Percentiles rank a stretch among this genome's conserved stretches.
These are phyloP conservation scores for Oceanodroma tethys DNA, from an alignment of 2,113 vertebrate genomes.

Conservation along the genomic window DNA sequence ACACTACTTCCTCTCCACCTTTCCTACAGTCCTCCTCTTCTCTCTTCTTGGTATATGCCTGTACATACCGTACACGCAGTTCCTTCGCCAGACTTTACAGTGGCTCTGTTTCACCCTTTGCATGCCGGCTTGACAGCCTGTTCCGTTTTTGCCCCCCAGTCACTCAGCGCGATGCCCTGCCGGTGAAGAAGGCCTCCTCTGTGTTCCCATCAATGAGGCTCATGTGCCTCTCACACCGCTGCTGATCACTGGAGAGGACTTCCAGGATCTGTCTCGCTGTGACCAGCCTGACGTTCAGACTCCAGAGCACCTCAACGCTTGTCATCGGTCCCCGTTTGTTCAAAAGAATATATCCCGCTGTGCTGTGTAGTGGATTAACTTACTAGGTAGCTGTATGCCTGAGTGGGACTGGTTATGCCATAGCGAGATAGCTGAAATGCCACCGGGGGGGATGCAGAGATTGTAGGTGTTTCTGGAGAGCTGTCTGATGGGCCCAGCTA, in stretches of 20 bases:
- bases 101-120: neutral
- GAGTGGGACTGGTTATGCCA: accelerated
- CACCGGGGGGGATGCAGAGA: accelerated
- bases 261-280: neutral
- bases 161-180: accelerated
- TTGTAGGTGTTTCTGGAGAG: neutral
- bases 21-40: neutral
- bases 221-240: neutral
- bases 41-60: accelerated
- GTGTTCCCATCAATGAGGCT: neutral
- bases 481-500: neutral
- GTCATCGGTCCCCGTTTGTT: accelerated
- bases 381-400: accelerated
- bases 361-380: accelerated
- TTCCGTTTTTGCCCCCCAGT: neutral
- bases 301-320: neutral
- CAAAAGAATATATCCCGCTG: accelerated
- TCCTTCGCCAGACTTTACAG: neutral
- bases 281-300: neutral
- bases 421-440: accelerated
- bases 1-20: neutral
- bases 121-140: neutral
- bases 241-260: neutral
- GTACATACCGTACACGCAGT: accelerated
- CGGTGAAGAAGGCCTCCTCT: neutral